A percentile compares a stretch with the other conserved stretches of the same genome.
These are phyloP conservation scores for Drosophila fulvimacula DNA, from an alignment of 2,888 invertebrate species.

Conservation along the genomic window DNA sequence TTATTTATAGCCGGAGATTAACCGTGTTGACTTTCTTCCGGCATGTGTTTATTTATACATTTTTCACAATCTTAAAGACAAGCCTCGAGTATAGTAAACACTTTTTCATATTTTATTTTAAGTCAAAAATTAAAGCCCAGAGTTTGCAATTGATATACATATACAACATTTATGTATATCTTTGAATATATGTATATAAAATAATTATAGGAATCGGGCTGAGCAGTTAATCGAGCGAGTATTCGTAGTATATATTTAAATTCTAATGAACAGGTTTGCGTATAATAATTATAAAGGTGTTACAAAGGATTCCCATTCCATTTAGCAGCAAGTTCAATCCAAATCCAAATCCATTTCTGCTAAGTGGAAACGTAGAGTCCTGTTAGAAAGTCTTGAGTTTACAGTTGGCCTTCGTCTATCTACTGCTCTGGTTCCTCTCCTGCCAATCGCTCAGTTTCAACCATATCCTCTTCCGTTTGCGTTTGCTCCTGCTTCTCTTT, in stretches of 20 bases:
- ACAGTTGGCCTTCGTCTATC: neutral
- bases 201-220: conserved; percentile 21
- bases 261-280: conserved; percentile 59
- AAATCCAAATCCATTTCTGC: neutral
- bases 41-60: too few species aligned
- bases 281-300: conserved; percentile 1
- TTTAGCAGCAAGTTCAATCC: too few species aligned
- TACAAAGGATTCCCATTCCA: neutral
- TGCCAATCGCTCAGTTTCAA: neutral
- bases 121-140: conserved; percentile 1
- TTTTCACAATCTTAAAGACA: neutral
- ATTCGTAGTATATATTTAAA: conserved; percentile 34
- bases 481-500: neutral
- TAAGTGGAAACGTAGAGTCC: neutral
- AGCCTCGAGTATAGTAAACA: neutral
- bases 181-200: neutral
- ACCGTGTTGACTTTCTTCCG: neutral
- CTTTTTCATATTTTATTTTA: conserved; percentile 3
- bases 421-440: neutral
- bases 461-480: neutral
- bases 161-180: neutral
- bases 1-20: conserved; percentile 3
- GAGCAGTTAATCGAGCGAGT: conserved; percentile 45
- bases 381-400: conserved; percentile 30
- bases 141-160: neutral